These are phyloP conservation scores for Epinotia nisella DNA, from an alignment of 2,888 invertebrate genomes.

Conservation along the genomic window DNA sequence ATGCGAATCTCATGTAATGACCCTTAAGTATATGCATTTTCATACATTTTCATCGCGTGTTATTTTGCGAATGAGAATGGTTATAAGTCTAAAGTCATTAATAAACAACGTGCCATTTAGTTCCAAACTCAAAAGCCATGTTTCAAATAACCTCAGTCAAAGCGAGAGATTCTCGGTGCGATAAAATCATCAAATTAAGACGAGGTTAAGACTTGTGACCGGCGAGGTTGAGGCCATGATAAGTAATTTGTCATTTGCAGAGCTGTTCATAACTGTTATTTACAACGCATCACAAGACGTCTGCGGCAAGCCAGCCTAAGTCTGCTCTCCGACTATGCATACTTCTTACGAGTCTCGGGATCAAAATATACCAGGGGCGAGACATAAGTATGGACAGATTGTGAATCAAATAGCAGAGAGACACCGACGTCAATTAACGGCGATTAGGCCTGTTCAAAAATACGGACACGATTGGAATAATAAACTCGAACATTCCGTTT, in stretches of 20 bases:
- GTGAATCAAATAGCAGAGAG: neutral
- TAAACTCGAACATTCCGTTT: neutral
- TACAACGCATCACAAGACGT: neutral
- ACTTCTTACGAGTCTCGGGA: neutral
- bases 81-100: neutral
- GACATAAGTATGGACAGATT: neutral
- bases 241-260: constrained; percentile 33
- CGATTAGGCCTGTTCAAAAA: constrained; percentile 33
- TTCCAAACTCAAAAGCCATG: neutral
- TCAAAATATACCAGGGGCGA: neutral
- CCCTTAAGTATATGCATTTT: constrained; percentile 12
- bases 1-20: neutral
- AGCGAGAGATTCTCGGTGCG: neutral
- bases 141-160: neutral
- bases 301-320: neutral
- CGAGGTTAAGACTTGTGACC: constrained; percentile 13
- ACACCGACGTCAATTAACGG: constrained; percentile 26
- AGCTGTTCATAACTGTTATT: neutral
- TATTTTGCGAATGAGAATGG: constrained; percentile 4
- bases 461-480: constrained; percentile 18
- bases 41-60: constrained; percentile 10
- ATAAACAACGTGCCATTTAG: neutral
- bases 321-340: neutral
- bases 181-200: constrained; percentile 32
- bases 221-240: constrained; percentile 30